These are phyloP conservation scores for Ectemnius lituratus DNA, from an alignment of 2,888 invertebrate genomes.

Conservation along the genomic window DNA sequence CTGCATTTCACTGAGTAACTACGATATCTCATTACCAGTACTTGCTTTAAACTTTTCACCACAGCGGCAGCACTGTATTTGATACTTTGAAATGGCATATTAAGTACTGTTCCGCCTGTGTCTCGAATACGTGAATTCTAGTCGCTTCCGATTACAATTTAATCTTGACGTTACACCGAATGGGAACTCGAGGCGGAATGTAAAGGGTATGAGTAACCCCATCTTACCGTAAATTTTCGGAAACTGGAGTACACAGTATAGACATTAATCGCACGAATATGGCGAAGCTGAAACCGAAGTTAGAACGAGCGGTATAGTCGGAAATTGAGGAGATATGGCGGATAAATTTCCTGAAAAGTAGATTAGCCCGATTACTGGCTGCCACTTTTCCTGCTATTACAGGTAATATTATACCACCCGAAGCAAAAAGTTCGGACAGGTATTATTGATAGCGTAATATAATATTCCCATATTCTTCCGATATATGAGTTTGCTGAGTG, in stretches of 20 bases:
- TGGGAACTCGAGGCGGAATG: conserved; percentile 21
- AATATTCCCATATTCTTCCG: too few relatives aligned
- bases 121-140: background rate
- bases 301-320: conserved; percentile 61
- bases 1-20: too few relatives aligned
- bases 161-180: conserved; percentile 30
- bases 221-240: conserved; percentile 53
- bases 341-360: conserved; percentile 73
- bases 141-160: conserved; percentile 27
- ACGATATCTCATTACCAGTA: too few relatives aligned
- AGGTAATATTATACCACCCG: conserved; percentile 44
- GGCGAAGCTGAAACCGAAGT: conserved; percentile 49
- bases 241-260: conserved; percentile 40
- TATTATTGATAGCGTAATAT: conserved; percentile 37
- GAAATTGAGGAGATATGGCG: conserved; percentile 68
- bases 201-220: conserved; percentile 36
- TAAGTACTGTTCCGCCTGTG: background rate
- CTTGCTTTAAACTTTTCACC: too few relatives aligned
- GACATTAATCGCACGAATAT: conserved; percentile 64
- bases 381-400: conserved; percentile 65
- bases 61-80: too few relatives aligned
- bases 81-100: too few relatives aligned
- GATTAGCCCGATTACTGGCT: conserved; percentile 69
- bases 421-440: conserved; percentile 15
- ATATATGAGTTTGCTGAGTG: too few relatives aligned